Evolutionary conservation across 2,888 invertebrate genomes (phyloP).

Genomic region (Clitarchus hookeri): DNA sequence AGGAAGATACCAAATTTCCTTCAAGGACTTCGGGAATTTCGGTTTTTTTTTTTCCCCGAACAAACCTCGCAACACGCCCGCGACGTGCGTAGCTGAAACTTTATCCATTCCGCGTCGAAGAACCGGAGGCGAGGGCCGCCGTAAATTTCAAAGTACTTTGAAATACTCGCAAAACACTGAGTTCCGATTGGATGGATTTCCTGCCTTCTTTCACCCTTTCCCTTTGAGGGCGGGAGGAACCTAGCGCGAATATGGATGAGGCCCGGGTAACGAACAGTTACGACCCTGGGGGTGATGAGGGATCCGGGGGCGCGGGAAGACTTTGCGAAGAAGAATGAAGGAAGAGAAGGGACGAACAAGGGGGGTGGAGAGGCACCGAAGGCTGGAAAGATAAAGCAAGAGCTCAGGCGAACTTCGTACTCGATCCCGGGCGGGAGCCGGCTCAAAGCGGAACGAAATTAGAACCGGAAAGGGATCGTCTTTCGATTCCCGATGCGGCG

Average conservation of each 20-base stretch:
- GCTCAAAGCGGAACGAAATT: constrained; percentile 7
- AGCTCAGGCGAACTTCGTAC: neutral
- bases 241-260: constrained; percentile 8
- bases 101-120: neutral
- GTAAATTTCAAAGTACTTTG: neutral
- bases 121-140: neutral
- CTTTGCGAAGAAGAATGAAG: constrained; percentile 8
- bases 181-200: neutral
- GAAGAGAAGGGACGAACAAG: neutral
- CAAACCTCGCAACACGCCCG: too few relatives aligned
- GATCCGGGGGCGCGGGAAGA: neutral
- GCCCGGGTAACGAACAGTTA: neutral
- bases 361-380: neutral
- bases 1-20: too few relatives aligned
- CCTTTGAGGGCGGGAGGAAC: neutral
- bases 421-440: neutral
- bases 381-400: neutral
- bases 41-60: too few relatives aligned
- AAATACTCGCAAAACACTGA: constrained; percentile 2
- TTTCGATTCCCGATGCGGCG: constrained; percentile 4
- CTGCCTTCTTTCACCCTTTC: neutral
- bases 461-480: neutral
- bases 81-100: too few relatives aligned
- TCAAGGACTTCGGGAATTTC: too few relatives aligned
- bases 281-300: neutral